Base-by-base conservation (phyloP, 2,113 vertebrate genomes). In the Archilochus colubris region DNA sequence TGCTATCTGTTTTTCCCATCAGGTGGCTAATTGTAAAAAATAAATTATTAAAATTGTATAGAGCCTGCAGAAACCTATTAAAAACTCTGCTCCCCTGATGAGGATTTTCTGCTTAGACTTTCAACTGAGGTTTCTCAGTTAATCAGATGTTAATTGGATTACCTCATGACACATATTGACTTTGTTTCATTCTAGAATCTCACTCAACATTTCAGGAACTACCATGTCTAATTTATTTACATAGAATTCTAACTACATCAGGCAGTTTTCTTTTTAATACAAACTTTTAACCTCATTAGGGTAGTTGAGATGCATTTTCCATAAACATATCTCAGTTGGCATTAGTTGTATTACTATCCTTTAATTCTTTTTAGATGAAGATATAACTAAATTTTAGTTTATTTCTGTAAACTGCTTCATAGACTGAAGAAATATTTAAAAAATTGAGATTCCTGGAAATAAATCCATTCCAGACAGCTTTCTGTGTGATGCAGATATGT, bases 121-220 rank as follows among this genome's bases (percentile, higher is more conserved):
- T 79, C 46, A 69, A 9, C 46, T 77, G 82, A 86, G 75, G 70
- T 80, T 93, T 94, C 63, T 77, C 43, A 86, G 63, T 91, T 95
- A 86, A 96, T 86, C 75, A 77, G 51, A 51, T 93, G 94, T 86
- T 83, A 80, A 95, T 96, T 93, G 86, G 72, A 81, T 94, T 91
- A 80, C 31, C 38, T 18, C 2, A 7, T 86, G 76, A 48, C 68
- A 30, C 17, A 4, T 87, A 82, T 63, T 92, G 70, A 88, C 70
- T 93, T 91, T 75, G 51, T 88, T 94, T 86, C 19, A 55, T 78
- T 92, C 6, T 7, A 68, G 31, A 13, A 75, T 92, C 57, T 92
- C 38, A 59, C 48, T 80, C 67, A 88, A 59, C 43, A 36, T 83
- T 82, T 86, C 61, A 53, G 44, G 31, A 88, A 91, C 51, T 70